Base-by-base conservation (phyloP, 2,797 vertebrate species). In the Cephalopachus bancanus region DNA sequence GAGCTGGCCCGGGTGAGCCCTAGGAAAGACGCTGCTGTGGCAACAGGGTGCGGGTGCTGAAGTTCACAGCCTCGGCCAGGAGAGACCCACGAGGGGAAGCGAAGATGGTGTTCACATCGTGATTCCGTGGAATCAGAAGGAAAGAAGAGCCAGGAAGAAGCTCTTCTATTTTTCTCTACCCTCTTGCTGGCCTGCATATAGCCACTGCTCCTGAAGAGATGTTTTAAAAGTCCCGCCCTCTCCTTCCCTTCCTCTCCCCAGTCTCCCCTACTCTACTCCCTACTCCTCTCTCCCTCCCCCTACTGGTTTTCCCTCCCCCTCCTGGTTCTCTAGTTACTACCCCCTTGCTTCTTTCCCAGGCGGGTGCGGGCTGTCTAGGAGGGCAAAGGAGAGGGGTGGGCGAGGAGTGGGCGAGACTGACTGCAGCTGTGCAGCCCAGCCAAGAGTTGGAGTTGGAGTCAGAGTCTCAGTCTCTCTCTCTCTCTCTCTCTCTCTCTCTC, bases 341-440 rank as follows among this genome's bases (percentile, higher is more conserved):
- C 91, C 64, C 75, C 55, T 1, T 17, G 74, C 91, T 87, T 74
- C 89, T 88, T 89, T 76, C 72, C 26, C 0, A 3, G 96, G 60
- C 55, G n/a, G 60, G 26, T 67, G 84, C 72, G 28, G 8, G 15
- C 33, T 69, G 98, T 83, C 53, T 98, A 93, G 85, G 97, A 98
- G 97, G 95, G 98, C 88, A 96, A 93, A 97, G 53, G 24, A 10
- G 30, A 33, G 97, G 98, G 44, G 44, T 44, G 44, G 44, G 44
- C 44, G 44, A 44, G 44, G 95, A 92, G 98, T 98, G 96, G 96
- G 97, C 79, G 97, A 96, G 98, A 98, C 97, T 98, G 98, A 98
- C 98, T 97, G 98, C 91, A 7, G 88, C 44, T 44, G 44, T 44
- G 44, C 44, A 44, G 44, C 44, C 44, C 44, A 44, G 44, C 6